Base-by-base conservation (phyloP, 2,113 vertebrate genomes). In the Bos javanicus region DNA sequence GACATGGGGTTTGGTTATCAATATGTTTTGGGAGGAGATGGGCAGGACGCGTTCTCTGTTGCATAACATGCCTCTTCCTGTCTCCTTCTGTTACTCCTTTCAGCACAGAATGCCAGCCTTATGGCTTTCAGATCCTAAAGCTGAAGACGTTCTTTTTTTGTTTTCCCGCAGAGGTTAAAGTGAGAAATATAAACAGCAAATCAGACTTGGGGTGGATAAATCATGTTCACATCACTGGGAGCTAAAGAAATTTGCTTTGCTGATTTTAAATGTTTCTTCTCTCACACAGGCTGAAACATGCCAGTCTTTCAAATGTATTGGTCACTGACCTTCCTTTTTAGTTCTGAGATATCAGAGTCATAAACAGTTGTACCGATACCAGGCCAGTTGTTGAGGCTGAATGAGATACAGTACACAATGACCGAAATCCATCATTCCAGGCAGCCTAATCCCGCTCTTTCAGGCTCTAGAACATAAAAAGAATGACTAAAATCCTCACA, bases 41-140 rank as follows among this genome's bases (percentile, higher is more conserved):
- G 28, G 98, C 96, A 82, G 95, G 78, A 80, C 5, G 57, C 43
- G 95, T 87, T 43, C 80, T 87, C 60, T 64, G 92, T 80, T 94
- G n/a, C 39, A 33, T 85, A 96, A 11, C 84, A 92, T 7, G 0
- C 74, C 85, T 19, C 54, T 67, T 56, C 56, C 80, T n/a, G 36
- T 80, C 39, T 83, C 88, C 98, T 98, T 93, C 98, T 98, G 97
- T 67, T 71, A 39, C 16, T 87, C 82, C 6, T 52, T 88, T 94
- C 52, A 60, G 95, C 91, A 81, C 96, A 95, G 82, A 98, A 97
- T 8, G 95, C 28, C 64, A 97, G 89, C 62, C 33, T 83, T 93
- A 93, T 93, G 96, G 48, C 33, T 98, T 90, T 94, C 36, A 23
- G 52, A 87, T 4, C 76, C 71, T 74, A 57, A 90, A 62, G 39